Evolutionary conservation across 1,140 invertebrate genomes (phyloP).

Genomic region (Gonioctena quinquepunctata): DNA sequence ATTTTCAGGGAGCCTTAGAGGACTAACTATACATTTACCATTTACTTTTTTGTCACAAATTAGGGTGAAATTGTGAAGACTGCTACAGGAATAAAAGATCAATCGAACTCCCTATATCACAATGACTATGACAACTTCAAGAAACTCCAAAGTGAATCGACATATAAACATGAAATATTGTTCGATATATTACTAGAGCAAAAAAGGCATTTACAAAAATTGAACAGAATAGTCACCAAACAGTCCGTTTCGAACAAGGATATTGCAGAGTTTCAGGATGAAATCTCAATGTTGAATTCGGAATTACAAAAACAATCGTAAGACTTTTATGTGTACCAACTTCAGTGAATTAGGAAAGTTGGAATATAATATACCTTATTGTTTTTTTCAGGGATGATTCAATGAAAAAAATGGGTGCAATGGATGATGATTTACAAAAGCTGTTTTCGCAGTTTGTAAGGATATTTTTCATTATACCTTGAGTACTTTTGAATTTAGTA

Average conservation of each 20-base stretch:
- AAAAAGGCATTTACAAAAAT: not conserved
- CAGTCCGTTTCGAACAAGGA: not conserved
- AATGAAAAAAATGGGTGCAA: not conserved
- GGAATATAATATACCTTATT: too few relatives aligned
- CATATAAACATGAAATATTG: not conserved
- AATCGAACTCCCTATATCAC: not conserved
- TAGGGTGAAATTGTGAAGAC: slow-evolving; percentile 5
- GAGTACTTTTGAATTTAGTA: not conserved
- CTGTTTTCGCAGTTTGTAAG: slow-evolving; percentile 8
- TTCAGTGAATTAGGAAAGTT: too few relatives aligned
- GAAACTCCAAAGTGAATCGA: not conserved
- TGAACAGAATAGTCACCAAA: not conserved
- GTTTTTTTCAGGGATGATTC: slow-evolving; percentile 8
- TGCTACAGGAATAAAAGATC: not conserved
- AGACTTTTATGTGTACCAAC: too few relatives aligned
- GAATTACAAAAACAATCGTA: slow-evolving; percentile 8
- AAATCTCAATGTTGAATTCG: not conserved
- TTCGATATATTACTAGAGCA: not conserved
- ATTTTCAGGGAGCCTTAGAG: too few relatives aligned
- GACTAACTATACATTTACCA: too few relatives aligned
- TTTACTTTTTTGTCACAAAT: too few relatives aligned
- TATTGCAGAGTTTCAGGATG: not conserved
- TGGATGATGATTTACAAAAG: not conserved
- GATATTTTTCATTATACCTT: not conserved
- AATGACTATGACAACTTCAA: not conserved